Evolutionary conservation across 2,888 invertebrate genomes (phyloP).

Genomic region (Antheraea yamamai): DNA sequence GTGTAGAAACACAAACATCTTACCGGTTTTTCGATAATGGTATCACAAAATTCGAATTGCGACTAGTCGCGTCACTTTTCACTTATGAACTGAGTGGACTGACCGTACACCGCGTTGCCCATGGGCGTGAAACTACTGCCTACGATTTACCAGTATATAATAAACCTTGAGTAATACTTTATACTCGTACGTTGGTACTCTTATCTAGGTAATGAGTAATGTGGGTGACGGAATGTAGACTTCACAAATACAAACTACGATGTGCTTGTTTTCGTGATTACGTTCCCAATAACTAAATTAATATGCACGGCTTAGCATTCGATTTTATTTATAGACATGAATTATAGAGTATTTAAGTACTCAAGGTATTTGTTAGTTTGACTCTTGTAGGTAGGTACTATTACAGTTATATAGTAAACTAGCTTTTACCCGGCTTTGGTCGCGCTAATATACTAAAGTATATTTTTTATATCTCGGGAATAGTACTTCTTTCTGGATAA

Average conservation of each 20-base stretch:
- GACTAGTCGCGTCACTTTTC: constrained; percentile 40
- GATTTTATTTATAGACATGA: not conserved
- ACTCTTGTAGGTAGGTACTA: not conserved
- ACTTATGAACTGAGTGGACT: constrained; percentile 45
- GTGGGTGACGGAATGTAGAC: constrained; percentile 54
- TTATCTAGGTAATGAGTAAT: constrained; percentile 41
- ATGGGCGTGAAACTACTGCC: constrained; percentile 35
- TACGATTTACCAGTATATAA: constrained; percentile 18
- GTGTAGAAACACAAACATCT: constrained; percentile 35
- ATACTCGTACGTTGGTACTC: constrained; percentile 41
- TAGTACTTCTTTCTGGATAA: no score
- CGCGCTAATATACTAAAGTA: no score
- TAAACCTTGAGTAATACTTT: constrained; percentile 40
- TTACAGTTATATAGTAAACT: not conserved
- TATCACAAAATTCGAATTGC: constrained; percentile 35
- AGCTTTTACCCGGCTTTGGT: not conserved
- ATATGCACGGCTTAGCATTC: not conserved
- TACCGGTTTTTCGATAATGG: constrained; percentile 48
- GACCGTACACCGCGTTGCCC: constrained; percentile 24
- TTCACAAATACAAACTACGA: constrained; percentile 28
- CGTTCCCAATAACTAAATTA: constrained; percentile 15
- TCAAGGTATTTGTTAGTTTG: not conserved
- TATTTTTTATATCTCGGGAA: no score
- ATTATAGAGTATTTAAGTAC: not conserved
- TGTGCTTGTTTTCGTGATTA: constrained; percentile 37